Evolutionary conservation across 2,113 vertebrate genomes (phyloP).

Genomic region (Mesembrinibis cayennensis): DNA sequence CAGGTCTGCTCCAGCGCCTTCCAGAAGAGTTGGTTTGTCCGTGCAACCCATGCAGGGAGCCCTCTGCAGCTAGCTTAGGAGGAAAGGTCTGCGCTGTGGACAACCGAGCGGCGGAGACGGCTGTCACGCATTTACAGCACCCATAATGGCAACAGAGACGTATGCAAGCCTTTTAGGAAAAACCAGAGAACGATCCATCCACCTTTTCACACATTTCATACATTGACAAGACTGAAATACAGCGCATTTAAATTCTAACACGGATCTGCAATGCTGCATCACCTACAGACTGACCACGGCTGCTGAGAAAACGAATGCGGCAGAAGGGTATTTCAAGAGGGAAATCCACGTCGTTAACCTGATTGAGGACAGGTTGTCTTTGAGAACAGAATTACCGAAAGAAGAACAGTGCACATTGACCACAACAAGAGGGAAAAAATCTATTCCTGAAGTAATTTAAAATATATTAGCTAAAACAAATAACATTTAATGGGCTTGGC

Average conservation of each 20-base stretch:
- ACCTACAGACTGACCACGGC: accelerated
- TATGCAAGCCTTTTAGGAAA: accelerated
- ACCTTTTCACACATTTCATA: neutral
- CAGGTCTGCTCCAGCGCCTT: neutral
- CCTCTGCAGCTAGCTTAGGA: neutral
- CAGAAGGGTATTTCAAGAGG: neutral
- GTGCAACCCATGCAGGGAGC: accelerated
- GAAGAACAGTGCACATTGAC: neutral
- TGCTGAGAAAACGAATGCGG: neutral
- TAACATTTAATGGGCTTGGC: neutral
- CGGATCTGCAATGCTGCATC: neutral
- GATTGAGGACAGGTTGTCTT: neutral
- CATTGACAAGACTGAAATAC: neutral
- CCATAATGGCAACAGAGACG: accelerated
- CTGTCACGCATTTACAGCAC: neutral
- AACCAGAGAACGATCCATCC: neutral
- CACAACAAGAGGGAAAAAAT: neutral
- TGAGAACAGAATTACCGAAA: neutral
- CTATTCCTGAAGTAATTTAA: neutral
- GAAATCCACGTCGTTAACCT: neutral
- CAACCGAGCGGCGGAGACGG: accelerated
- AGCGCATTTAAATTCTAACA: neutral
- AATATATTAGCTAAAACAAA: neutral
- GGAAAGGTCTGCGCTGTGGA: accelerated
- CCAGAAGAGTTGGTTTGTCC: neutral